Conservation (phyloP, 2,888 invertebrate genomes). For the Branchellion lobata region DNA sequence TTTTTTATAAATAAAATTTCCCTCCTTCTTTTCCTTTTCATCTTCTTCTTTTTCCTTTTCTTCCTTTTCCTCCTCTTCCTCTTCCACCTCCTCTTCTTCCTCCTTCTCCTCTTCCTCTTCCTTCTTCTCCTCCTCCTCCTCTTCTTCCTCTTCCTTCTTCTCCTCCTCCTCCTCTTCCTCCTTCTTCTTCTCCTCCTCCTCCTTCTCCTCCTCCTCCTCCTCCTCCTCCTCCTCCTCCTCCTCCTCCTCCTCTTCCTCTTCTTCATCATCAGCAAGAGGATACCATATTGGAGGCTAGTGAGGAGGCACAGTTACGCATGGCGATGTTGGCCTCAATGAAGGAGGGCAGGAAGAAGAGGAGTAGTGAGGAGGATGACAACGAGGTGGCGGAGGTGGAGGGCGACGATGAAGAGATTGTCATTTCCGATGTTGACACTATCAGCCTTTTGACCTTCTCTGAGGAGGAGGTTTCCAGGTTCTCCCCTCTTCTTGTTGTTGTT, state of each 20-base stretch:
- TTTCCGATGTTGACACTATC: background rate
- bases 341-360: background rate
- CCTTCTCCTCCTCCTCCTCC: background rate
- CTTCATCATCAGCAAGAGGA: slow-evolving; percentile 51
- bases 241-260: background rate
- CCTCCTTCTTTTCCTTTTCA: background rate
- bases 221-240: background rate
- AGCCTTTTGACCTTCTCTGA: background rate
- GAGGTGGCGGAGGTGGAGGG: background rate
- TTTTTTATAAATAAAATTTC: background rate
- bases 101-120: slow-evolving; percentile 22
- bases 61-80: background rate
- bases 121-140: background rate
- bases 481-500: too few relatives aligned
- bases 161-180: background rate
- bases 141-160: slow-evolving; percentile 15
- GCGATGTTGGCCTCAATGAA: slow-evolving; percentile 64
- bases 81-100: background rate
- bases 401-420: background rate
- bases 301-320: slow-evolving; percentile 64
- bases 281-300: slow-evolving; percentile 62
- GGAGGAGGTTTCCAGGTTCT: background rate
- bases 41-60: slow-evolving; percentile 8
- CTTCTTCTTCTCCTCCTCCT: background rate
- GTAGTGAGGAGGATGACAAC: slow-evolving; percentile 36